These are phyloP conservation scores for Hofmannophila pseudospretella DNA, from an alignment of 2,888 invertebrate genomes.

Conservation along the genomic window DNA sequence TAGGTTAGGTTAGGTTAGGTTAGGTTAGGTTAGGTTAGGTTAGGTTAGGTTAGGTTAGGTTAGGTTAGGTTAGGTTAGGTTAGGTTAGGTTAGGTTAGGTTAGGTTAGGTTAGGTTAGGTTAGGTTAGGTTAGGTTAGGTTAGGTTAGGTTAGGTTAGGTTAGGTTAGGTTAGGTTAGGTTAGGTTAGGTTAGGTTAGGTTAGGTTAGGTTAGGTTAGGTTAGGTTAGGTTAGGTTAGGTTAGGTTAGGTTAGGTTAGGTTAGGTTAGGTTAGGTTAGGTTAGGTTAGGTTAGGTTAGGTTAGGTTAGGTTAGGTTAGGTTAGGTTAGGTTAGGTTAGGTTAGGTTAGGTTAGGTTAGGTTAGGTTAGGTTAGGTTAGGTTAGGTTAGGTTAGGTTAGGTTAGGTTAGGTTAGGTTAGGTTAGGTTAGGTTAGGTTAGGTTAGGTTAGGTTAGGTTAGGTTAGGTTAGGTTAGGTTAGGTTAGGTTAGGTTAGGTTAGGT, in stretches of 20 bases:
- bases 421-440: slow-evolving; percentile 6
- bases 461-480: slow-evolving; percentile 12
- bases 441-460: slow-evolving; percentile 14
- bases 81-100: slow-evolving; percentile 6
- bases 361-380: slow-evolving; percentile 16
- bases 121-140: slow-evolving; percentile 3
- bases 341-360: slow-evolving; percentile 17
- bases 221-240: slow-evolving; percentile 1
- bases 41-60: slow-evolving; percentile 6
- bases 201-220: not conserved
- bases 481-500: slow-evolving; percentile 16
- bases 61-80: slow-evolving; percentile 6
- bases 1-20: slow-evolving; percentile 6
- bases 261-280: slow-evolving; percentile 6
- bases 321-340: slow-evolving; percentile 16
- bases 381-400: slow-evolving; percentile 14
- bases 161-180: slow-evolving; percentile 3
- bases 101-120: slow-evolving; percentile 3
- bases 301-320: slow-evolving; percentile 12
- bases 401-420: slow-evolving; percentile 5
- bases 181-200: not conserved
- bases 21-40: slow-evolving; percentile 7
- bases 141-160: slow-evolving; percentile 4
- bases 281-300: slow-evolving; percentile 14
- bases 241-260: slow-evolving; percentile 5